These are phyloP conservation scores for Okamejei kenojei DNA, from an alignment of 2,797 vertebrate genomes.

Conservation along the genomic window DNA sequence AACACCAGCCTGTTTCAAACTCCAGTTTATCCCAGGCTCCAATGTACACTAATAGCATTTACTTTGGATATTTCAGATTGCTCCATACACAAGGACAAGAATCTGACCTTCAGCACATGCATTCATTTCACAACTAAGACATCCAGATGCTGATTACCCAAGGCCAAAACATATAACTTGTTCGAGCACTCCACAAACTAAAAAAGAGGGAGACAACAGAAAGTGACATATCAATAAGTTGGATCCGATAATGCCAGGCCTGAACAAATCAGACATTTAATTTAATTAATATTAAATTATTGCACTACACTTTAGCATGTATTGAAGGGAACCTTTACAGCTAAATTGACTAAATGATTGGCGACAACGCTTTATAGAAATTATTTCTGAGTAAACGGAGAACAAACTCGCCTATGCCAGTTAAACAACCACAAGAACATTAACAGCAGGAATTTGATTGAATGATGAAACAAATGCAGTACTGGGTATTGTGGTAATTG, in stretches of 20 bases:
- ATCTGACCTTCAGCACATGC: neutral
- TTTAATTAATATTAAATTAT: no score
- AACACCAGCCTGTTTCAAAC: neutral
- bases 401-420: neutral
- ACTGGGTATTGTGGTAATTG: neutral
- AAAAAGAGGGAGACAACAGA: neutral
- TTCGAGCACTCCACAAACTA: neutral
- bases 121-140: neutral
- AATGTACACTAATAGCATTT: neutral
- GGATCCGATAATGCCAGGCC: neutral
- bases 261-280: neutral
- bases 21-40: neutral
- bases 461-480: neutral
- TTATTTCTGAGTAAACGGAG: neutral
- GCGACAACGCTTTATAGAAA: neutral
- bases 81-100: neutral
- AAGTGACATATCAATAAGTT: neutral
- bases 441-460: neutral
- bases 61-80: neutral
- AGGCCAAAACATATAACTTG: neutral
- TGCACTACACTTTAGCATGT: neutral
- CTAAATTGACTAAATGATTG: neutral
- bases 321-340: neutral
- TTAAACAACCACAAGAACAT: neutral
- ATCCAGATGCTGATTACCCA: neutral